phyloP scores from a whole-genome alignment of 2,888 invertebrate genomes.

The Cerastis rubricosa region DNA sequence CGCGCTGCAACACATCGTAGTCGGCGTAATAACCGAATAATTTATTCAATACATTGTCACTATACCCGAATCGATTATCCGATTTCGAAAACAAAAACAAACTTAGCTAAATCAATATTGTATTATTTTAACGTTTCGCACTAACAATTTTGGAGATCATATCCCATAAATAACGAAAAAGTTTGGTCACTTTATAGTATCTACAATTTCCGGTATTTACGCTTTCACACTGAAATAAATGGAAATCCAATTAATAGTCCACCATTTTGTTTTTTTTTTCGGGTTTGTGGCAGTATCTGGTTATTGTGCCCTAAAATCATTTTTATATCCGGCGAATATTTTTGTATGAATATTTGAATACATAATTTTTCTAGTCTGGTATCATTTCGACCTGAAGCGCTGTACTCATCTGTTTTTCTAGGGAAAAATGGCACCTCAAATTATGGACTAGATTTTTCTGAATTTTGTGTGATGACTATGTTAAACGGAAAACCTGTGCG shows the following conservation, averaged over 20 bases:
- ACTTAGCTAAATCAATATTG: slow-evolving; percentile 26
- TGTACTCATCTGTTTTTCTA: slow-evolving; percentile 26
- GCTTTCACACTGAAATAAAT: slow-evolving; percentile 48
- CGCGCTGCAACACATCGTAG: not conserved
- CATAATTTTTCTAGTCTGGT: slow-evolving; percentile 43
- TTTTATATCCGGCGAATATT: slow-evolving; percentile 37
- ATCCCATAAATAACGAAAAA: slow-evolving; percentile 55
- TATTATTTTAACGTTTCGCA: slow-evolving; percentile 35
- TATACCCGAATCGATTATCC: not conserved
- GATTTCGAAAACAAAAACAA: slow-evolving; percentile 10
- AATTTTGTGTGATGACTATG: not conserved
- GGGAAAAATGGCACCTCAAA: slow-evolving; percentile 10
- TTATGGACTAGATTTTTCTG: slow-evolving; percentile 11
- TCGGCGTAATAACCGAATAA: not conserved
- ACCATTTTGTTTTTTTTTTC: slow-evolving; percentile 45
- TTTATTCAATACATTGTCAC: slow-evolving; percentile 25
- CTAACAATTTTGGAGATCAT: slow-evolving; percentile 42
- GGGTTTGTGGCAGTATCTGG: slow-evolving; percentile 33
- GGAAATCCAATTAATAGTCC: slow-evolving; percentile 54
- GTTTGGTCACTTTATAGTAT: slow-evolving; percentile 49
- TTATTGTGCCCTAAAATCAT: slow-evolving; percentile 38
- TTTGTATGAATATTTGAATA: slow-evolving; percentile 64
- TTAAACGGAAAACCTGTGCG: not conserved
- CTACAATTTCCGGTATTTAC: slow-evolving; percentile 57
- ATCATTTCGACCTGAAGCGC: slow-evolving; percentile 26